Percentiles rank a stretch among this genome's conserved stretches.
Evolutionary conservation across 2,888 invertebrate species (phyloP).

Genomic region (Alcis repandata): DNA sequence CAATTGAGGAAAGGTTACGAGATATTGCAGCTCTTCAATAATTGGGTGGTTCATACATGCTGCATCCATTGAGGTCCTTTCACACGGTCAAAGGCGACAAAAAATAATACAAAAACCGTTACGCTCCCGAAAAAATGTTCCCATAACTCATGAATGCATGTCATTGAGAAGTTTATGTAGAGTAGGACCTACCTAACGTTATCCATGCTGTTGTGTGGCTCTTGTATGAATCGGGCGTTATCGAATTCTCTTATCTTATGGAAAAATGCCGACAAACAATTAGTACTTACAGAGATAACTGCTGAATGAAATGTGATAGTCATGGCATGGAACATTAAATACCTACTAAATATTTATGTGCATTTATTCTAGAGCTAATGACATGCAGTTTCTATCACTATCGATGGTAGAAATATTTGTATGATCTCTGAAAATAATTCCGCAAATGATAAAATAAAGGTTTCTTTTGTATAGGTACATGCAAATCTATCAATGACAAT

Average conservation of each 20-base stretch:
- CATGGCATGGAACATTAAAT: no score
- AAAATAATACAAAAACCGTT: slow-evolving; percentile 86
- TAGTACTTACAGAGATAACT: not conserved
- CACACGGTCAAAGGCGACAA: slow-evolving; percentile 84
- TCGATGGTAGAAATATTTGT: no score
- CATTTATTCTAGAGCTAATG: not conserved
- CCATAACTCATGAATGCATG: slow-evolving; percentile 81
- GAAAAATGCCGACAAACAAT: slow-evolving; percentile 2
- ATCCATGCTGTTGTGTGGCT: slow-evolving; percentile 49
- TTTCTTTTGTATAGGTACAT: no score
- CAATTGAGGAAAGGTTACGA: slow-evolving; percentile 11
- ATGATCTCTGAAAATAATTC: no score
- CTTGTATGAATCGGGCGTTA: slow-evolving; percentile 13
- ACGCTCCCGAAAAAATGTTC: slow-evolving; percentile 81
- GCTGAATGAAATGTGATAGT: not conserved
- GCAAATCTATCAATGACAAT: no score
- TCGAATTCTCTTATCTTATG: slow-evolving; percentile 11
- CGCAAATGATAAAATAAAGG: no score
- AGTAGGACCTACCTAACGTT: slow-evolving; percentile 46
- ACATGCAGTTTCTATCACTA: no score
- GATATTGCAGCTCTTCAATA: slow-evolving; percentile 57
- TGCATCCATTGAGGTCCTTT: slow-evolving; percentile 83
- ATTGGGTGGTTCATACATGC: slow-evolving; percentile 69
- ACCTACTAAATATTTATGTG: not conserved
- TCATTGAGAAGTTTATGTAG: slow-evolving; percentile 76